Evolutionary conservation across 2,888 invertebrate species (phyloP).

Genomic region (Oxycera nigricornis): DNA sequence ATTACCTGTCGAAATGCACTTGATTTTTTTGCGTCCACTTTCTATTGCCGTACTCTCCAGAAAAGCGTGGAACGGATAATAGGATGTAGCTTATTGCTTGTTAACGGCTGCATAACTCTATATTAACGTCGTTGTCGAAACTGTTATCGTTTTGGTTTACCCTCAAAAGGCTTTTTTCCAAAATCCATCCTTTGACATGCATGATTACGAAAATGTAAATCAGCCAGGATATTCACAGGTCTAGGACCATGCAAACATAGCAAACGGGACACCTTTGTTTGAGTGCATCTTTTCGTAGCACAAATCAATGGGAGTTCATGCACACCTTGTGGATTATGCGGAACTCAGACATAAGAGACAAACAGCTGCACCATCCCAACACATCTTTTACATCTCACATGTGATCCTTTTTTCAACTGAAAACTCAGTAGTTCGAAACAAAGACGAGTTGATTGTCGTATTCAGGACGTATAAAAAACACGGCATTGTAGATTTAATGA

Average conservation of each 20-base stretch:
- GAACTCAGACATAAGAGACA: background rate
- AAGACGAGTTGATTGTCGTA: slow-evolving; percentile 28
- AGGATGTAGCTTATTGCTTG: slow-evolving; percentile 16
- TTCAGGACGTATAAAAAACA: background rate
- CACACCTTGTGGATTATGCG: background rate
- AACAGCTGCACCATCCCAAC: slow-evolving; percentile 24
- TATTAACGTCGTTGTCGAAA: background rate
- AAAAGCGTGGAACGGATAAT: slow-evolving; percentile 5
- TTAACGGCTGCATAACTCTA: background rate
- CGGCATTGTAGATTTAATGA: slow-evolving; percentile 17
- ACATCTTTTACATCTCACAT: background rate
- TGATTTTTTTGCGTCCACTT: slow-evolving; percentile 13
- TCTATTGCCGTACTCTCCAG: background rate
- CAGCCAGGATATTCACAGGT: background rate
- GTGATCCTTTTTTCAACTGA: background rate
- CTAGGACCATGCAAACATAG: background rate
- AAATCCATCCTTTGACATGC: slow-evolving; percentile 6
- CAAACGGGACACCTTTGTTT: background rate
- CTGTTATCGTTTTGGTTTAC: background rate
- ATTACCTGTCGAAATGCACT: slow-evolving; percentile 40
- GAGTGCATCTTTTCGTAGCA: background rate
- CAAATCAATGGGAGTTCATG: background rate
- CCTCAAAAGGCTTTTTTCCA: background rate
- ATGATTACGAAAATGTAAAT: slow-evolving; percentile 25
- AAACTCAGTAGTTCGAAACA: slow-evolving; percentile 34